Conservation (phyloP, 2,113 vertebrate species). For the Takifugu flavidus region DNA sequence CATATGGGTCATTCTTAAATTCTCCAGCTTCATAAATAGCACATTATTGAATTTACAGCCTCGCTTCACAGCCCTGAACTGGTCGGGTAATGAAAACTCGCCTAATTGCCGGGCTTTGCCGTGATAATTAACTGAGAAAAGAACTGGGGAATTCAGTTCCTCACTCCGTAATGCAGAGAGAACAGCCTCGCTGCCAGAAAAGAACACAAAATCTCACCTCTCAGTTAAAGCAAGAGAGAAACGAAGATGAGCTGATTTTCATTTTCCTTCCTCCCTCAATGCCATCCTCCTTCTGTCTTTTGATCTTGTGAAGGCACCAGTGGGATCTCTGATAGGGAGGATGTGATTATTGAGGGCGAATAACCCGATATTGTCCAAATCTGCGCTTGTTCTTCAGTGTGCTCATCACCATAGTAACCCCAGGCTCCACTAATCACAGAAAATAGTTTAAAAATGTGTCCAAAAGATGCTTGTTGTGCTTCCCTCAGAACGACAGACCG, state of each 20-base stretch:
- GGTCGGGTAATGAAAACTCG: constrained; percentile 46
- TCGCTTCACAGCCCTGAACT: constrained; percentile 50
- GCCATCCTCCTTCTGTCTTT: constrained; percentile 19
- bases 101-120: constrained; percentile 40
- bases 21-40: constrained; percentile 46
- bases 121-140: constrained; percentile 52
- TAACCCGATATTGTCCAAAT: constrained; percentile 26
- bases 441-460: constrained; percentile 27
- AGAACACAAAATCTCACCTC: constrained; percentile 1
- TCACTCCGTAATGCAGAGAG: constrained; percentile 17
- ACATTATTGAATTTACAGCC: constrained; percentile 56
- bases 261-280: constrained; percentile 18
- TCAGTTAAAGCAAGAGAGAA: constrained; percentile 5
- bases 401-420: constrained; percentile 36
- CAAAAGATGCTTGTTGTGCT: constrained; percentile 19
- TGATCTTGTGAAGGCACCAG: constrained; percentile 9
- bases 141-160: constrained; percentile 21
- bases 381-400: constrained; percentile 32
- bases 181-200: constrained; percentile 7
- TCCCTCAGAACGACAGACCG: constrained; percentile 30
- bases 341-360: constrained; percentile 22
- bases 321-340: constrained; percentile 29
- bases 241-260: constrained; percentile 12
- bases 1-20: constrained; percentile 33
- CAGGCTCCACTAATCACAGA: constrained; percentile 37